Base-by-base conservation (phyloP, 92 coral and sea anemone genomes). In the Ricordea florida region DNA sequence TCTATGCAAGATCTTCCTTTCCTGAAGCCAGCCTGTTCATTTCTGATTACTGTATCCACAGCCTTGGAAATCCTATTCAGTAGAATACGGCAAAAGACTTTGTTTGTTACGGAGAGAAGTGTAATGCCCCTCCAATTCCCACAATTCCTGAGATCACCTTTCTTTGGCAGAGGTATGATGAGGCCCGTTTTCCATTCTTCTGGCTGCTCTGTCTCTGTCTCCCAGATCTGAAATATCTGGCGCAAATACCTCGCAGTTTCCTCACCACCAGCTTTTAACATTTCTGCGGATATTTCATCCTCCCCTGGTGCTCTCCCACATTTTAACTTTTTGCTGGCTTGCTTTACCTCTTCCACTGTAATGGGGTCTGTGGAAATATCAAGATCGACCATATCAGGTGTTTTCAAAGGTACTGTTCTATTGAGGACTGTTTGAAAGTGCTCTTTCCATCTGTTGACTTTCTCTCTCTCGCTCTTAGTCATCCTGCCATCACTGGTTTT, bases 401-500 rank as follows among this genome's bases (percentile, higher is more conserved):
- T 66, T 25, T 29, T 29, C 36, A 28, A 55, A 27, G 58, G 59
- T 46, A 66, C 51, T 18, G 52, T 37, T 51, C 51, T 55, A 48
- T 44, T 43, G 8, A 63, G 40, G 74, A 48, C 29, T 53, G 41
- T 50, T 31, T 71, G 33, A 45, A 45, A 52, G 40, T 62, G 52
- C 51, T 66, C 44, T 28, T 30, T 66, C 58, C 73, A 66, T 7
- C 3, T 66, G 59, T 44, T 16, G 22, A 40, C 46, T 66, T 38
- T 66, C 30, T 23, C 69, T 32, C 43, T 46, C 33, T 45, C 29
- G 14, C 36, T 43, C 10, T 44, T 66, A 43, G 46, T 16, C 32
- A 43, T 66, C 35, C 51, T 66, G 23, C 49, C 68, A 18, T 61
- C 68, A 18, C 25, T 61, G 23, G 31, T 44, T 61, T 61, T 61